Evolutionary conservation across 2,797 vertebrate genomes (phyloP), one percentile per base, ranked within the genome.

Genomic region (Acipenser transmontanus): DNA sequence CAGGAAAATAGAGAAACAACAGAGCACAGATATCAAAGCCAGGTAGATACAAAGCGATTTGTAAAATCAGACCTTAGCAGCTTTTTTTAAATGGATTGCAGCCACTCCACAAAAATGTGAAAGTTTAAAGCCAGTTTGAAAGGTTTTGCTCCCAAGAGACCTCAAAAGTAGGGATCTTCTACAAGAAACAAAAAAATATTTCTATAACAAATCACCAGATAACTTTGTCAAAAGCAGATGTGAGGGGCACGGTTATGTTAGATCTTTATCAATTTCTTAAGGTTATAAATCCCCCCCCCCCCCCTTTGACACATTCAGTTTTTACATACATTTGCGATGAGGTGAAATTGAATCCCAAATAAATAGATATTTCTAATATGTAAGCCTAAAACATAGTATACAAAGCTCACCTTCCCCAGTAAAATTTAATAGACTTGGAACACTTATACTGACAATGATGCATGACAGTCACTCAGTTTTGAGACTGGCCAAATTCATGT

Each of bases 11-110:
- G 54, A 52, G 2, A 57, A 57, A 57, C 12, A 57, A 57, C 54
- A 57, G 54, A n/a, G 9, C 54, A 34, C 14, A n/a, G 54, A 57
- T n/a, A 57, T 57, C 54, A 57, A 57, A 57, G 54, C 54, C 54
- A n/a, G 54, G 14, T 13, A 57, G n/a, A 11, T 11, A 57, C 6
- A 17, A 71, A 59, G 76, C 76, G 64, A 72, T 80, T 82, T 84
- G 82, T 80, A 79, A 1, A 85, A 85, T 88, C 81, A 80, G 83
- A 84, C 78, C 80, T 77, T 74, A 84, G 81, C 86, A 89, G 85
- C 85, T 88, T 82, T 79, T 79, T 72, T 61, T 70, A 69, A 68
- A 76, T 79, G 82, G 54, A 80, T 76, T 86, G 74, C 74, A 77
- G 81, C 80, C 72, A 83, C 81, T 84, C 83, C 79, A 74, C 79